Base-by-base conservation (phyloP, 2,113 vertebrate species). In the Corythaeola cristata region DNA sequence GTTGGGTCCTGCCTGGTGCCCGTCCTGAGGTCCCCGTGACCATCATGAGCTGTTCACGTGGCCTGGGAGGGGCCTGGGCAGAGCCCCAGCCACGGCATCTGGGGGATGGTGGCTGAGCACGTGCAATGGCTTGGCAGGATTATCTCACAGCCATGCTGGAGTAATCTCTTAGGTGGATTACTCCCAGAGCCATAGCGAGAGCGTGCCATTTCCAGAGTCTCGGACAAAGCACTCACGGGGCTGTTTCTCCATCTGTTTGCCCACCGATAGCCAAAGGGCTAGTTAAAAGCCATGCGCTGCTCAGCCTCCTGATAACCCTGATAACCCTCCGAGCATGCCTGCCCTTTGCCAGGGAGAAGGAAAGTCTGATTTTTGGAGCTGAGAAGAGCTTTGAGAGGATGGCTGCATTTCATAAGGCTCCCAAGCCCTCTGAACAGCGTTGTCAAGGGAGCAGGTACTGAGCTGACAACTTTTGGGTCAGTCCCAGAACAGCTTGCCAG, bases 401-500 rank as follows among this genome's bases (percentile, higher is more conserved):
- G 3, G 37, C 17, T 56, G 41, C 27, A 45, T 72, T 88, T 83
- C 67, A 5, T 50, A 62, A 68, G 44, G 37, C 64, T 96, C 53
- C 45, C 1, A 10, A 93, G 45, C 35, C 58, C 45, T 69, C 49
- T 5, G 1, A 93, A 52, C 35, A 15, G 56, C 0, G 0, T 52
- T 90, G 74, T 89, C 64, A 84, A 89, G 79, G 73, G 76, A 81
- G 82, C 75, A 88, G 80, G 80, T 77, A 63, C 58, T 23, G 76
- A 97, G 81, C 73, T 87, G 83, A 85, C 85, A 85, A 41, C 85
- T 90, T 95, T 83, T 85, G 77, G 76, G 83, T 88, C 94, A 86
- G 45, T 49, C 93, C 89, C 90, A 85, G 62, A 95, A 72, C 68
- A 94, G 78, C 86, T 93, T 91, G 91, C 91, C 87, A 94, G 92